Evolutionary conservation across 2,888 invertebrate genomes (phyloP), one percentile per base, ranked within the genome.

Genomic region (Camptogramma bilineatum): DNA sequence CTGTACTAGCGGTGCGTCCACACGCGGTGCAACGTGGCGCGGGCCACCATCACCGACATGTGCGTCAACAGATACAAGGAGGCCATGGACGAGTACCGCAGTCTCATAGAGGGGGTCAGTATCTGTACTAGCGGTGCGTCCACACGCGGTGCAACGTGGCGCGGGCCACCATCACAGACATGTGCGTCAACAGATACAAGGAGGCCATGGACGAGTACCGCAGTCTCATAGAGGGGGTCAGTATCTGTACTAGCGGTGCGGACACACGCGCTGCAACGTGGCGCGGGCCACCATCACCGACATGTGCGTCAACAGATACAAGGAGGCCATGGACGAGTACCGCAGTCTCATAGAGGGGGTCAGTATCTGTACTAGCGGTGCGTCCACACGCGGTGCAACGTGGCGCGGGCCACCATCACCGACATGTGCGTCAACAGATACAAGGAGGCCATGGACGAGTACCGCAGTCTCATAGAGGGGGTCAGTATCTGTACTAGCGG

Each of bases 201-300:
- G 97, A 97, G 86, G 96, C 97, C 52, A 96, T 97, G 78, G 97
- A 97, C 82, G 97, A 97, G 77, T 98, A 96, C 95, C 94, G 97
- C 73, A 95, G 95, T 83, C 92, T 96, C 39, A 93, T 24, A 4
- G 24, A 24, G 24, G 24, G 24, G 24, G 24, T 24, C 24, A 24
- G 24, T 24, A 24, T 24, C 2, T 4, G 4, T 24, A 24, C 24
- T 4, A 2, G 4, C 24, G 4, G 4, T 4, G 4, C 24, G 24
- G 2, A 2, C 4, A 96, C 84, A 96, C 97, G 34, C 95, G 96
- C 72, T 98, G 98, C 90, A 97, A 97, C 85, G 97, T 98, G 62
- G 97, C 98, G 16, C 95, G 98, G 68, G 97, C 97, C 69, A 98
- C 98, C 62, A 94, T 99, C 72, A 96, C 99, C 66, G 99, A 99